Evolutionary conservation across 1,140 invertebrate species (phyloP), one percentile per base, ranked within the genome.

Genomic region (Tetragonula clypearis): DNA sequence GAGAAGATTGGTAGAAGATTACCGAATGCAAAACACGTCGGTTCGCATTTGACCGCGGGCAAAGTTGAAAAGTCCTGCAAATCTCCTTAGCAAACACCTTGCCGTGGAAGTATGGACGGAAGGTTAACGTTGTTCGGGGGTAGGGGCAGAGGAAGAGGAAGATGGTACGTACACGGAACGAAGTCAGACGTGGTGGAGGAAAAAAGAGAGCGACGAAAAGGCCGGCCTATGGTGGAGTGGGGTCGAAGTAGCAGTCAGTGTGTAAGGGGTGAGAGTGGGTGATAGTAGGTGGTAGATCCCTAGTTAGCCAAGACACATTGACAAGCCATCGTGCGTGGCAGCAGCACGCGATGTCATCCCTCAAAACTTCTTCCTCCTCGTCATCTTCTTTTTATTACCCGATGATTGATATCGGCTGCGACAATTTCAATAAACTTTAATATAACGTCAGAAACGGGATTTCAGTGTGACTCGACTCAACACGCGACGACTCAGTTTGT

Each of bases 261-360:
- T 74, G 87, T 90, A 91, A 92, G 92, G 92, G 92, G 92, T 93
- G 93, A 93, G 90, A 91, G 88, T 91, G 91, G 89, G 89, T 91
- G 92, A 91, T 89, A 87, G 92, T 91, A 93, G 92, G 93, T 93
- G 92, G 92, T 93, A 92, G 90, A 90, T 93, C 89, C 87, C 90
- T 92, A 93, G 93, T 93, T 93, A 91, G 92, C 90, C 85, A 93
- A 93, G 92, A 93, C 92, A 93, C 92, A 92, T 93, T 93, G 93
- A 92, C 93, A 93, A 90, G 82, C 90, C 85, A 92, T 92, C 92
- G 85, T 88, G 92, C 91, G 92, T 93, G 92, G 84, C 90, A 93
- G 90, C 89, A 88, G 89, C 91, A 68, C 80, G 71, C 62, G 76
- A 85, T 79, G 62, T 78, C 74, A 68, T 81, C 74, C 65, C 56